Evolutionary conservation across 2,888 invertebrate species (phyloP), one percentile per base, ranked within the genome.

Genomic region (Drosophila sordidula): DNA sequence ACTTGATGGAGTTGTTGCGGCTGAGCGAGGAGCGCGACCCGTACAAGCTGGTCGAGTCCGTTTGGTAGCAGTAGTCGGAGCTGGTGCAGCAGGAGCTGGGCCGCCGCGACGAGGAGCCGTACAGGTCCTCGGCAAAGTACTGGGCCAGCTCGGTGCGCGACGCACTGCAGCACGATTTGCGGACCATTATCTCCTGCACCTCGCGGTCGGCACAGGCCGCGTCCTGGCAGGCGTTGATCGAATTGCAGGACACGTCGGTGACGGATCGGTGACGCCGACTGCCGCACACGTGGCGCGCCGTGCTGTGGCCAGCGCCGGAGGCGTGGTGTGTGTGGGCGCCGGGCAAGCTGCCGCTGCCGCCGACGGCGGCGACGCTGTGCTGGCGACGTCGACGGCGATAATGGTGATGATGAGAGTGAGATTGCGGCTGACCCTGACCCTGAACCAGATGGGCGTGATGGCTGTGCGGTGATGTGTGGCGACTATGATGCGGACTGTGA

Each of bases 51-150:
- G 92, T 92, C 1, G 92, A 92, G 66, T 92, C 92, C 1, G 92
- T 92, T 70, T 92, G 92, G 51, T 92, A 92, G 75, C 92, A 92
- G 62, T 92, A 92, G 49, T 92, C 92, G 3, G 92, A 92, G n/a
- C 92, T 91, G 41, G 92, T 92, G 75, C 92, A 92, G 50, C 92
- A 92, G n/a, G 91, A 92, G 34, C 91, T 91, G 8, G 91, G 91
- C 0, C 92, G 78, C 1, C 92, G 77, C 6, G 90, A 90, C 3
- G 91, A 90, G 0, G 91, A 85, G 16, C 92, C 92, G 32, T 92
- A 92, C 0, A 92, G 75, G 64, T 92, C 92, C 66, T 92, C 92
- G 38, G 91, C 91, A 58, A 92, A 92, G 56, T 91, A 92, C 58
- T 92, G 92, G 1, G 92, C 92, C 34, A 92, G 67, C 58, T 92